Base-by-base conservation (phyloP, 2,888 invertebrate species). In the Caenorhabditis panamensis region DNA sequence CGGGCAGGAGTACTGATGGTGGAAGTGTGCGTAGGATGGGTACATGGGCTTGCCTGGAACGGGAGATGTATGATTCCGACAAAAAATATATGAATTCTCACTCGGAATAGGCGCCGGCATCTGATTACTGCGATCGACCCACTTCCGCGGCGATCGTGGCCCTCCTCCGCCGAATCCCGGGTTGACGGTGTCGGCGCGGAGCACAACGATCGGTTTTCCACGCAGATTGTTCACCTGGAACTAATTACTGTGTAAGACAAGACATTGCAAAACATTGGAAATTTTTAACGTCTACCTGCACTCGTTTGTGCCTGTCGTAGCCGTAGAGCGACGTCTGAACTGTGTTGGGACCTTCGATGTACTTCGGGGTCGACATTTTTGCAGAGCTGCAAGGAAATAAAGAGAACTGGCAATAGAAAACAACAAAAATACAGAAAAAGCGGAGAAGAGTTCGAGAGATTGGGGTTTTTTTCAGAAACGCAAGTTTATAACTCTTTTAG, bases 281-380 rank as follows among this genome's bases (percentile, higher is more conserved):
- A n/a, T n/a, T n/a, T n/a, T 47, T 20, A 3, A 18, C 18, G 8
- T 47, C 36, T 69, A 80, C 80, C 80, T 80, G 80, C 28, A 80
- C 66, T 49, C 37, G 58, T 66, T 80, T 80, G 49, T 24, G 64
- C 24, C 66, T 54, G 36, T 80, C 80, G 68, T 75, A 80, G 18
- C 80, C 80, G 49, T 64, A 75, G n/a, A 80, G 66, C 20, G 80
- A 80, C 6, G 80, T 80, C 63, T 80, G 80, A 44, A 80, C 80
- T 8, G 51, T 24, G 28, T 80, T 53, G 1, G 80, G 80, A 8
- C 64, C 24, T 28, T 80, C 75, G 2, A 69, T 37, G 20, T 36
- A 80, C 28, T 80, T 80, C 4, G 75, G 64, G 1, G 68, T n/a
- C 16, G 72, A 24, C 79, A 79, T 79, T 16, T 8, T 41, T 13